A percentile compares a stretch with the other conserved stretches of the same genome.
phyloP scores from a whole-genome alignment of 2,888 invertebrate species.

The Atherix ibis region DNA sequence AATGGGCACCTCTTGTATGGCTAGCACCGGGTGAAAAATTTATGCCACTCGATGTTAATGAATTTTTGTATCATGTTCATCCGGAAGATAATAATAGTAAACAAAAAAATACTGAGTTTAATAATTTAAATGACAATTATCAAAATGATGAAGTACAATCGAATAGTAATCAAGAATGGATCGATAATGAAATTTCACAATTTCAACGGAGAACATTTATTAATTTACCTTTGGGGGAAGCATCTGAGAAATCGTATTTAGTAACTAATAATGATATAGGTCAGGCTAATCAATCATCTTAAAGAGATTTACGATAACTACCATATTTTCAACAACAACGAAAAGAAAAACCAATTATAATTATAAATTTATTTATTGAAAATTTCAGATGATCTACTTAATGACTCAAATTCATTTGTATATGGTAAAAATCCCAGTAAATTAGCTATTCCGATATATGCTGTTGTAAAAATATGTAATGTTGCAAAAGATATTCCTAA shows the following conservation, averaged over 20 bases:
- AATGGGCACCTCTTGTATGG: constrained; percentile 53
- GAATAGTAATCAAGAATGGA: no score
- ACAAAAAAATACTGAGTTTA: no score
- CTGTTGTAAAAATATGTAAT: constrained; percentile 37
- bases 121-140: no score
- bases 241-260: constrained; percentile 34
- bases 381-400: constrained; percentile 21
- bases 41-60: constrained; percentile 43
- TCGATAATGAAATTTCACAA: neutral
- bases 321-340: no score
- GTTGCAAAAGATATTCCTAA: constrained; percentile 4
- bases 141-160: neutral
- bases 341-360: no score
- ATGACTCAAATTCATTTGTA: constrained; percentile 37
- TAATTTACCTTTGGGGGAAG: constrained; percentile 20
- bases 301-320: neutral
- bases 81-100: no score
- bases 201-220: neutral
- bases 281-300: constrained; percentile 15
- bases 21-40: constrained; percentile 47
- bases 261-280: constrained; percentile 36
- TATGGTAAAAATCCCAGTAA: constrained; percentile 41
- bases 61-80: constrained; percentile 42
- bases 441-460: constrained; percentile 41
- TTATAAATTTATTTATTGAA: constrained; percentile 2